Evolutionary conservation across 2,888 invertebrate species (phyloP).

Genomic region (Entomobrya proxima): DNA sequence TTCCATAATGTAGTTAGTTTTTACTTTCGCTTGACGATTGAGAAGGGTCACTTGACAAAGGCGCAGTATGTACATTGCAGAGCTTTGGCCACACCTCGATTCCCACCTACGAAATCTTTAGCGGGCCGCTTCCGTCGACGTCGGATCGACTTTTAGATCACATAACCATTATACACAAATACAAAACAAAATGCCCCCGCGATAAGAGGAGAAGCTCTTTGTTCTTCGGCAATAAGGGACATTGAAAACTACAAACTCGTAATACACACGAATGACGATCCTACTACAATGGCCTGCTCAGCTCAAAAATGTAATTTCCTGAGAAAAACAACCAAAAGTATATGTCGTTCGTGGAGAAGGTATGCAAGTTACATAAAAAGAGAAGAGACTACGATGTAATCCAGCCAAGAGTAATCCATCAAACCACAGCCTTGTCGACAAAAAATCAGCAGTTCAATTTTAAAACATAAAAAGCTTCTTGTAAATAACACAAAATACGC

Average conservation of each 20-base stretch:
- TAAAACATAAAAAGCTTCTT: neutral
- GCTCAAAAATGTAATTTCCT: slow-evolving; percentile 66
- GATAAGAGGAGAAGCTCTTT: slow-evolving; percentile 7
- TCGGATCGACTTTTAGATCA: slow-evolving; percentile 64
- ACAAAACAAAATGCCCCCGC: slow-evolving; percentile 38
- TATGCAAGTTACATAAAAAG: slow-evolving; percentile 41
- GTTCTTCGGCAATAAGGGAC: neutral
- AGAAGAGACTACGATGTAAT: no score
- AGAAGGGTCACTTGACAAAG: slow-evolving; percentile 51
- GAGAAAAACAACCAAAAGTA: slow-evolving; percentile 64
- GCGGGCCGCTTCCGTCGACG: slow-evolving; percentile 62
- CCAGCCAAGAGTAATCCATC: slow-evolving; percentile 74
- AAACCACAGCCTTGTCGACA: slow-evolving; percentile 73
- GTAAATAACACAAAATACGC: no score
- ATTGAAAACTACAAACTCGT: neutral
- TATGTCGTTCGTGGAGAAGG: slow-evolving; percentile 61
- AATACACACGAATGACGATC: neutral
- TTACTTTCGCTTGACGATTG: slow-evolving; percentile 23
- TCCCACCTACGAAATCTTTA: slow-evolving; percentile 65
- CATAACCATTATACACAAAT: slow-evolving; percentile 24
- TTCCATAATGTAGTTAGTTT: neutral
- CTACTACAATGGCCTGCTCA: no score
- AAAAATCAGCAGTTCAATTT: slow-evolving; percentile 49
- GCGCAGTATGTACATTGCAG: slow-evolving; percentile 58
- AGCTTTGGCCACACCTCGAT: slow-evolving; percentile 65